Evolutionary conservation across 2,113 vertebrate species (phyloP), one percentile per base, ranked within the genome.

Genomic region (Amblyornis subalaris): DNA sequence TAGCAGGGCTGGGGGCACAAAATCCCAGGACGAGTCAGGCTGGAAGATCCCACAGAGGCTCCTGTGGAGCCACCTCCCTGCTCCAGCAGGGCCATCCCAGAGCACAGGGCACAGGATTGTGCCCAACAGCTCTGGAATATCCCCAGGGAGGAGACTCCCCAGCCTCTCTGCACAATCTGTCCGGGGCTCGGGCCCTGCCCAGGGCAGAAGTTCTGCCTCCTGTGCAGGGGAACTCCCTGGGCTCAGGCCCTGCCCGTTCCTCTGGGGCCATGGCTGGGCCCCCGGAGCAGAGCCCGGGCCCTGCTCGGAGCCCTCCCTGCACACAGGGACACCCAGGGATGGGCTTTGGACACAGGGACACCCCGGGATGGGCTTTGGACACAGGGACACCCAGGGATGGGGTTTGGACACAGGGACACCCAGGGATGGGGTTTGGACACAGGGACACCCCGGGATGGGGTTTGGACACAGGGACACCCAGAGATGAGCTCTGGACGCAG

Each of bases 21-120:
- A n/a, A 0, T 1, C 16, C 12, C n/a, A 16, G 23, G 2, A 0
- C 40, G 55, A 15, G 8, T 12, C 0, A 62, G 65, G 8, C 12
- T 24, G 64, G 22, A 16, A 8, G 42, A 29, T 6, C 14, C 15
- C 70, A 2, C 29, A 4, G 18, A 6, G 28, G 28, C 15, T n/a
- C 4, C n/a, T 36, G 9, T 69, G 73, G n/a, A 70, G 23, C 4
- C 72, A 9, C 45, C 83, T 60, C 62, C 42, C 36, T 51, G 62
- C 53, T 31, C 64, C 84, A 38, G 38, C 45, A 61, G 83, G 36
- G 72, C 62, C 72, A 69, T 12, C 72, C 45, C 83, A 67, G 53
- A 60, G 72, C 62, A 3, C 62, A 44, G 31, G 61, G 71, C 83
- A 67, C 53, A 76, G 83, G 20, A 31, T 11, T 21, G 70, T 42